Base-by-base conservation (phyloP, 2,888 invertebrate genomes). In the Platycheirus rosarum region DNA sequence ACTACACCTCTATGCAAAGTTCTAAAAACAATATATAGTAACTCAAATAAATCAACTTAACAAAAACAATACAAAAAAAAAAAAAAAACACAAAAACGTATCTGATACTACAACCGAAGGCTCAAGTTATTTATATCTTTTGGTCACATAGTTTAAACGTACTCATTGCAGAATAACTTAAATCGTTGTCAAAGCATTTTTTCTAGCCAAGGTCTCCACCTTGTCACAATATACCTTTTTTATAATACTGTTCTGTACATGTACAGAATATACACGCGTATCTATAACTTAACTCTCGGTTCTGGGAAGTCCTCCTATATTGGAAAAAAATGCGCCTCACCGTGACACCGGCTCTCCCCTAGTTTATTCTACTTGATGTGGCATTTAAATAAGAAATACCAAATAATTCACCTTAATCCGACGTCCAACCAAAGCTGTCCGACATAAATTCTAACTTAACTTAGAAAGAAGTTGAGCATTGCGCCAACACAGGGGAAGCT, bases 341-440 rank as follows among this genome's bases (percentile, higher is more conserved):
- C 4, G 8, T 37, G 37, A 37, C 44, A 29, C 29, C 29, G 29
- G 42, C 42, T 60, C 18, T 5, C 16, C n/a, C 37, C 13, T 55
- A 42, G 14, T 16, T 60, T 44, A 44, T 32, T 44, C n/a, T 60
- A 42, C 14, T 44, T 44, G 44, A 44, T 60, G 60, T 60, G 60
- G n/a, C 60, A 26, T 44, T 7, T 7, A 6, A 16, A 29, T 18
- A 42, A 29, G 29, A 60, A 44, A 60, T 60, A 44, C 60, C 42
- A 44, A 60, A 60, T 60, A 44, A 60, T 44, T 60, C 44, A 60
- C 60, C 60, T 60, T 60, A 60, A 60, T 60, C 60, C 42, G 16
- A 60, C 26, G 26, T 4, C 32, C 35, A 14, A 11, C 32, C 23
- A 32, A 60, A 44, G 18, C 14, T 60, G 44, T 18, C 60, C 29